Percentiles rank a stretch among this genome's conserved stretches.
Conservation (phyloP, 2,888 invertebrate species). For the Bugulina stolonifera region DNA sequence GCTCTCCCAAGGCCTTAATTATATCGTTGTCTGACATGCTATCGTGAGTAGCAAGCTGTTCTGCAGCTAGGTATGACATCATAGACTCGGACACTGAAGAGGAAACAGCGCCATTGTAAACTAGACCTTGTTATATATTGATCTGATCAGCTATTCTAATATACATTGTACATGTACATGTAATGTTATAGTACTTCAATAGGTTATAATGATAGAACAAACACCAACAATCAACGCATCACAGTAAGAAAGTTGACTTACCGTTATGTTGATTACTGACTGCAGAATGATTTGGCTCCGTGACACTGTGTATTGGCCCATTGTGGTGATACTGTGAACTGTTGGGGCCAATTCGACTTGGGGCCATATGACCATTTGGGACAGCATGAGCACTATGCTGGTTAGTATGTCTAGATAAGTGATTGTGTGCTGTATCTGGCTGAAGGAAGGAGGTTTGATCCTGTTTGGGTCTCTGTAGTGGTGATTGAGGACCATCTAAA, state of each 20-base stretch:
- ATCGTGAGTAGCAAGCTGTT: neutral
- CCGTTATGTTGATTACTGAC: neutral
- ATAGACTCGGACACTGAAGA: conserved; percentile 10
- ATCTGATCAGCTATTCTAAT: too few species aligned
- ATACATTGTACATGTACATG: too few species aligned
- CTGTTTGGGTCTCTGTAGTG: conserved; percentile 17
- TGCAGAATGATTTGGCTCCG: neutral
- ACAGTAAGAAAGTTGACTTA: too few species aligned
- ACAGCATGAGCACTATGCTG: neutral
- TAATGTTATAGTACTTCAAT: too few species aligned
- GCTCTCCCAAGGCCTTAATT: neutral
- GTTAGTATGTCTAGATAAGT: neutral
- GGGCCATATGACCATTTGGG: neutral
- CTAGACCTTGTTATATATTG: too few species aligned
- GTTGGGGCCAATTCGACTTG: neutral
- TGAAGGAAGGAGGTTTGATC: conserved; percentile 7
- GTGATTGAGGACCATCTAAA: neutral
- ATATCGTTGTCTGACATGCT: conserved; percentile 7
- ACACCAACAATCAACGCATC: too few species aligned
- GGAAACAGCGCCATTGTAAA: too few species aligned
- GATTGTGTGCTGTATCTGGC: neutral
- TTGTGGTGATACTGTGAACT: neutral
- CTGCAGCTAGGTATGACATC: conserved; percentile 14
- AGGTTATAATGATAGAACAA: too few species aligned
- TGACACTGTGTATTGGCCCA: neutral